Evolutionary conservation across 1,140 invertebrate genomes (phyloP).

Genomic region (Lepidurus packardi): DNA sequence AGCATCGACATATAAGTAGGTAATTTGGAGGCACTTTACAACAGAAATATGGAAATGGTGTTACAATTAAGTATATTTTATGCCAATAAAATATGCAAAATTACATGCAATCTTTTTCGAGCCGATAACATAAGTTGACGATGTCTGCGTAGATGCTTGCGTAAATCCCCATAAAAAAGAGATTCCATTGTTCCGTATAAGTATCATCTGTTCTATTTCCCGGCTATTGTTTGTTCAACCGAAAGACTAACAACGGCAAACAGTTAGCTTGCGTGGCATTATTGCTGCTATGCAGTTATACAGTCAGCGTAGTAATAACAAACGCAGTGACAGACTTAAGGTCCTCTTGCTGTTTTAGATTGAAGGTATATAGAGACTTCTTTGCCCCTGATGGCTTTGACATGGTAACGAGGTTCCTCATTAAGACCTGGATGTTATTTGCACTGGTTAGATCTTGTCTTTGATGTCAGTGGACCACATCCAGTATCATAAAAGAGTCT

Average conservation of each 20-base stretch:
- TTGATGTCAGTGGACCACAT: neutral
- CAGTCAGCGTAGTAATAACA: neutral
- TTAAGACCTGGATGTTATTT: neutral
- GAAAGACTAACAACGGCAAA: neutral
- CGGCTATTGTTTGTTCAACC: neutral
- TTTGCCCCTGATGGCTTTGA: neutral
- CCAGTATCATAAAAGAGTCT: neutral
- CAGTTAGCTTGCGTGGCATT: neutral
- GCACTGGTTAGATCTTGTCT: neutral
- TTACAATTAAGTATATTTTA: too few species aligned
- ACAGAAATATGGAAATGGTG: too few species aligned
- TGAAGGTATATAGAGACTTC: neutral
- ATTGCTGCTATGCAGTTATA: neutral
- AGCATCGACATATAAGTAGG: too few species aligned
- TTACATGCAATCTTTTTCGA: too few species aligned
- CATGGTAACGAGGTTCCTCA: constrained; percentile 21
- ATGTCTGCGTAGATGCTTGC: too few species aligned
- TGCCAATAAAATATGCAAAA: too few species aligned
- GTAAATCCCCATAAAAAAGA: neutral
- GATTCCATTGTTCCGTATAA: neutral
- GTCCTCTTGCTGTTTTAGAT: neutral
- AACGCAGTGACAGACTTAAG: neutral
- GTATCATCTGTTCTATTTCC: constrained; percentile 15
- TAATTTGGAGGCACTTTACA: too few species aligned
- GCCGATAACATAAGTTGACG: too few species aligned